Percentiles rank a stretch among this genome's conserved stretches.
Conservation (phyloP, 1,140 invertebrate species). For the Frieseomelitta varia region DNA sequence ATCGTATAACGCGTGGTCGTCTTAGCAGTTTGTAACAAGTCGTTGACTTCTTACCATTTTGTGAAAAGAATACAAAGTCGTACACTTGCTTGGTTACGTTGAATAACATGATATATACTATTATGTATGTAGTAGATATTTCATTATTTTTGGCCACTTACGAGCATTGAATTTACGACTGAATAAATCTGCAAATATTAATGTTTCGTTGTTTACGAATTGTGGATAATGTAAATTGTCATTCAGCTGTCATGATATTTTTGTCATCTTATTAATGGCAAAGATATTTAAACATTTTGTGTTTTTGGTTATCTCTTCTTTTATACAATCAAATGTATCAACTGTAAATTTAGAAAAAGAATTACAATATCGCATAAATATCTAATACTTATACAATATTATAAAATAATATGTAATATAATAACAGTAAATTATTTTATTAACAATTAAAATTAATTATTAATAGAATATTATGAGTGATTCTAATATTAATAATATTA, state of each 20-base stretch:
- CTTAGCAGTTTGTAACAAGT: conserved; percentile 25
- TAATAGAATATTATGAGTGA: too few relatives aligned
- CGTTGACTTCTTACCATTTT: conserved; percentile 30
- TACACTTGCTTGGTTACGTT: neutral
- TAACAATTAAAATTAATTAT: too few relatives aligned
- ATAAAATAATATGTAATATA: too few relatives aligned
- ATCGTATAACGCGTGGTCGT: conserved; percentile 4
- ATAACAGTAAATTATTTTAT: too few relatives aligned
- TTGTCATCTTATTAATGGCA: neutral
- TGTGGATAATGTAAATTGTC: neutral
- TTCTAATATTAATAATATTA: too few relatives aligned
- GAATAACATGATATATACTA: neutral
- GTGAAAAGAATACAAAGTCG: conserved; percentile 21
- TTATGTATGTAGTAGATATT: neutral
- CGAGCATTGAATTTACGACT: neutral
- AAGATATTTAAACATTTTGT: neutral
- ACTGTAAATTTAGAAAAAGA: too few relatives aligned
- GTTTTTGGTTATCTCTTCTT: neutral
- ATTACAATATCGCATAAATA: too few relatives aligned
- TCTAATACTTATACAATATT: too few relatives aligned
- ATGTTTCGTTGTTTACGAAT: neutral
- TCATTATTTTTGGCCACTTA: neutral
- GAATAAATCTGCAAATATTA: neutral
- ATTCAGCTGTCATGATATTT: neutral
- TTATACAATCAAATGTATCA: neutral